Conservation (phyloP, 2,888 invertebrate species). For the Drosophila borealis region DNA sequence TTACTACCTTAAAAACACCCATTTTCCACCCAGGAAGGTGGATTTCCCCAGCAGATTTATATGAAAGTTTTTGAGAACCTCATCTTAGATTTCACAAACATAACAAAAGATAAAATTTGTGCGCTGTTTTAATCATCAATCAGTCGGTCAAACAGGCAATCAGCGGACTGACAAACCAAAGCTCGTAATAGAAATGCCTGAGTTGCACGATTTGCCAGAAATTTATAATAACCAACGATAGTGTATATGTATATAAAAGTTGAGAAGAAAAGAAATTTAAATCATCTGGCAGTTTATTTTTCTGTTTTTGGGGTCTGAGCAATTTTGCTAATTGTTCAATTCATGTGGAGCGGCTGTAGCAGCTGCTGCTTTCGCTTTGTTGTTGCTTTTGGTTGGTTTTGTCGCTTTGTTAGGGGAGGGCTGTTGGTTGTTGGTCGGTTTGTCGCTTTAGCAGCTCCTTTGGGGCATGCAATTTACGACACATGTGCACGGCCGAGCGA, state of each 20-base stretch:
- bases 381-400: constrained; percentile 2
- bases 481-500: constrained; percentile 54
- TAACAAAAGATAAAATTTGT: no score
- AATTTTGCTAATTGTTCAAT: constrained; percentile 72
- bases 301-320: constrained; percentile 20
- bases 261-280: constrained; percentile 25
- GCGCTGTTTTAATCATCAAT: no score
- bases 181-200: no score
- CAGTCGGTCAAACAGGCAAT: not conserved
- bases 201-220: not conserved
- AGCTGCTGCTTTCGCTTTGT: constrained; percentile 26
- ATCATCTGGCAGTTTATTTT: constrained; percentile 26
- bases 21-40: no score
- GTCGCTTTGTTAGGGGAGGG: constrained; percentile 2
- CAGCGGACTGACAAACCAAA: no score
- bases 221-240: not conserved
- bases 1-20: no score
- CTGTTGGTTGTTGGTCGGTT: constrained; percentile 24
- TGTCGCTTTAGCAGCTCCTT: constrained; percentile 57
- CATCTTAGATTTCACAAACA: no score
- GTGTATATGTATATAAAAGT: constrained; percentile 2
- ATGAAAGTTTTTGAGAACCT: no score
- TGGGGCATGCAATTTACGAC: constrained; percentile 73
- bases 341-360: constrained; percentile 34
- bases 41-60: no score